Base-by-base conservation (phyloP, 1,140 invertebrate genomes). In the Drosophila nannoptera region DNA sequence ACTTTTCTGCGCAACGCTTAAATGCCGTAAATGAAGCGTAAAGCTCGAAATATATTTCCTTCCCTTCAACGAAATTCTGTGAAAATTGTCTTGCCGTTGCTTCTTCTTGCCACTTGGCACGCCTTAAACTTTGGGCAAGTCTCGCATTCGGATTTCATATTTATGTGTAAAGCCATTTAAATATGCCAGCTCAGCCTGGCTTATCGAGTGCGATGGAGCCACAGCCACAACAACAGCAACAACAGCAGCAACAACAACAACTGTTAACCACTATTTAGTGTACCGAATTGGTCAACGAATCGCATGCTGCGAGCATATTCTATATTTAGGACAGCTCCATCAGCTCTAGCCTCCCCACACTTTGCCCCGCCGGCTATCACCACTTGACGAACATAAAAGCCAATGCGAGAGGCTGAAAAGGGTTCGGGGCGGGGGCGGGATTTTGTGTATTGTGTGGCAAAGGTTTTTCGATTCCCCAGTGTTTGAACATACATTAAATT, bases 231-330 rank as follows among this genome's bases (percentile, higher is more conserved):
- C 33, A 42, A 12, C 40, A 56, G n/a, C n/a, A n/a, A 45, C 7
- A 29, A 40, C 35, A 54, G n/a, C 8, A 58, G n/a, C 40, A 35
- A 59, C 8, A 58, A 45, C 31, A 45, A 45, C 40, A 33, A 45
- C 55, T 46, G 56, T 46, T 46, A 36, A 59, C 61, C 66, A 48
- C 70, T 70, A 64, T 56, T 59, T 50, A 32, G 40, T 46, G 32
- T 36, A 42, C 46, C 58, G 40, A 50, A 54, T 60, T 73, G 70
- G 58, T 75, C 62, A 75, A 56, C 66, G 77, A 78, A 67, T 65
- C 60, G 68, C 68, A 69, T 63, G 65, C 48, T 33, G 64, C 63
- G 12, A 43, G 46, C 62, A 53, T 35, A 46, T 64, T 69, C 78
- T 73, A 66, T 54, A 83, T 83, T 75, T 78, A 69, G 78, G 45